A percentile compares a stretch with the other conserved stretches of the same genome.
These are phyloP conservation scores for Hydrotaea cyrtoneurina DNA, from an alignment of 2,888 invertebrate species.

Conservation along the genomic window DNA sequence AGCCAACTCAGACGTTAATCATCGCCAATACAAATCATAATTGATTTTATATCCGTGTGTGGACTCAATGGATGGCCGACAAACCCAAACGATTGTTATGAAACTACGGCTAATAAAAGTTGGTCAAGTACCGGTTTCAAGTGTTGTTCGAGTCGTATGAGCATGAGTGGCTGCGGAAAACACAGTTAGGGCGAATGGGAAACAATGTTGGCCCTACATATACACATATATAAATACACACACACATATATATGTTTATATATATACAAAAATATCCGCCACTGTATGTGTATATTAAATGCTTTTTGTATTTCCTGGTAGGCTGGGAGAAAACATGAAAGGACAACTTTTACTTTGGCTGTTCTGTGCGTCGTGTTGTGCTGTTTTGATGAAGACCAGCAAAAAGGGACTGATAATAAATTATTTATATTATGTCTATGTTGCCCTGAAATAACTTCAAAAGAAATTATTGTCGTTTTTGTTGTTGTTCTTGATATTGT, in stretches of 20 bases:
- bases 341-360: slow-evolving; percentile 7
- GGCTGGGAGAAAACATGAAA: neutral
- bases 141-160: neutral
- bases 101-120: neutral
- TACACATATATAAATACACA: too few relatives aligned
- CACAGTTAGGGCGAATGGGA: too few relatives aligned
- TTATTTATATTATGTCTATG: slow-evolving; percentile 49
- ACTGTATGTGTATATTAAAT: too few relatives aligned
- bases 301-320: neutral
- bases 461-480: slow-evolving; percentile 9
- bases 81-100: neutral
- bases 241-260: too few relatives aligned
- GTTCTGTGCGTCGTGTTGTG: slow-evolving; percentile 10
- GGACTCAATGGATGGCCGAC: neutral
- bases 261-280: too few relatives aligned
- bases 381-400: neutral
- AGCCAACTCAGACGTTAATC: neutral
- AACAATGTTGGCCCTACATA: too few relatives aligned
- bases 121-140: neutral
- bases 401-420: slow-evolving; percentile 45
- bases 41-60: neutral
- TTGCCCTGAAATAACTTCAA: slow-evolving; percentile 44
- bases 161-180: neutral
- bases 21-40: neutral
- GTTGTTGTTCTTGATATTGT: slow-evolving; percentile 7